A percentile compares a stretch with the other conserved stretches of the same genome.
Evolutionary conservation across 2,113 vertebrate species (phyloP).

Genomic region (Nycticorax nycticorax): DNA sequence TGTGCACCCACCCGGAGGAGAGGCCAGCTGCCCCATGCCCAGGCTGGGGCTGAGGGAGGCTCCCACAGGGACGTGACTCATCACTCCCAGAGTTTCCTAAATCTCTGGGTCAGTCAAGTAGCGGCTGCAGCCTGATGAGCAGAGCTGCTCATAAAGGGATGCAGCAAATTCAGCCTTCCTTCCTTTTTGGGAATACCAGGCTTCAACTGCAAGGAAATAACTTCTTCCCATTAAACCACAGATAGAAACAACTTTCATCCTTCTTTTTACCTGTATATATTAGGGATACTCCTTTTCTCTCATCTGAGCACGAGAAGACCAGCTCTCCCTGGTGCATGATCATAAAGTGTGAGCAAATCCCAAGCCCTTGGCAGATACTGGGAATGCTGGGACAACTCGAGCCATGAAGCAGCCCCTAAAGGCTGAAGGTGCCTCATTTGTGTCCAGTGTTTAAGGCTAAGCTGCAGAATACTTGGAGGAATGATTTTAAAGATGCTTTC

Average conservation of each 20-base stretch:
- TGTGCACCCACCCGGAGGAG: not conserved
- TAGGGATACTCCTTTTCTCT: not conserved
- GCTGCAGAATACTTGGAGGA: not conserved
- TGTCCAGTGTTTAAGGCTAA: not conserved
- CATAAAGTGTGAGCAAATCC: not conserved
- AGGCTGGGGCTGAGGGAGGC: not conserved
- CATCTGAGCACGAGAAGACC: not conserved
- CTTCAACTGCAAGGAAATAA: not conserved
- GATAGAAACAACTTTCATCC: not conserved
- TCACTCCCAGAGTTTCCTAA: not conserved
- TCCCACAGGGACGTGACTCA: not conserved
- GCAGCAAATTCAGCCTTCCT: not conserved
- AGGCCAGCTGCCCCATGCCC: not conserved
- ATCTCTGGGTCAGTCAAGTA: not conserved
- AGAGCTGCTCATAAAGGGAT: not conserved
- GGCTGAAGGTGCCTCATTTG: not conserved
- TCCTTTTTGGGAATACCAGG: not conserved
- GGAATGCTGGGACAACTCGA: not conserved
- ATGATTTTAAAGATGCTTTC: not conserved
- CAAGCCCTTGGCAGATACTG: not conserved
- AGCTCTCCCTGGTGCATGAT: not conserved
- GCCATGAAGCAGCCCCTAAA: not conserved
- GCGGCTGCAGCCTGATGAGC: not conserved
- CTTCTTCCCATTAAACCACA: not conserved
- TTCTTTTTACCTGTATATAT: not conserved